These are phyloP conservation scores for Dendronephthya gigantea DNA, from an alignment of 64 coral and sea anemone species.

Conservation along the genomic window DNA sequence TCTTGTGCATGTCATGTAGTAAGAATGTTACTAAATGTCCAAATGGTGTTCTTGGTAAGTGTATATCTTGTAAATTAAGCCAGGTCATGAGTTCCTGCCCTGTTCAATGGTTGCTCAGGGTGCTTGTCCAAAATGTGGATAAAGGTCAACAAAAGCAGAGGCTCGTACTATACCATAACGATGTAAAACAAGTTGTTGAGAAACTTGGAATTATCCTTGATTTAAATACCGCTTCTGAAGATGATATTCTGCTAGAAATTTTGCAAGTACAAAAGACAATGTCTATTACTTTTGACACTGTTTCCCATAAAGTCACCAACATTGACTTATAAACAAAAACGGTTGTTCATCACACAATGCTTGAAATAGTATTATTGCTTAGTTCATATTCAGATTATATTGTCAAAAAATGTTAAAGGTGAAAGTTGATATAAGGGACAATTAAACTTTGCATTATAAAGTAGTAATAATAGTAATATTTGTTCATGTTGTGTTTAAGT, in stretches of 20 bases:
- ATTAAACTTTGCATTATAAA: too few relatives aligned
- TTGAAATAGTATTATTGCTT: too few relatives aligned
- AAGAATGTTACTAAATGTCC: slow-evolving; percentile 10
- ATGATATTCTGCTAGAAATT: slow-evolving; percentile 16
- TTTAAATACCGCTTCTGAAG: neutral
- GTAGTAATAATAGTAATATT: too few relatives aligned
- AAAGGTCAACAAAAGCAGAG: neutral
- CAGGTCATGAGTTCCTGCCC: slow-evolving; percentile 6
- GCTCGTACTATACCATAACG: neutral
- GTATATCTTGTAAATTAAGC: neutral
- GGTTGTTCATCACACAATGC: too few relatives aligned
- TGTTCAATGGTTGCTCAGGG: slow-evolving; percentile 20
- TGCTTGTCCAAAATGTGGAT: slow-evolving; percentile 12
- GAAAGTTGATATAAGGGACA: too few relatives aligned
- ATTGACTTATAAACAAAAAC: too few relatives aligned
- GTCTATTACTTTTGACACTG: neutral
- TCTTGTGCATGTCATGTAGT: neutral
- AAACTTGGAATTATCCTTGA: neutral
- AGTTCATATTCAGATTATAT: too few relatives aligned
- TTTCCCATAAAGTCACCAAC: too few relatives aligned
- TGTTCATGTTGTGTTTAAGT: too few relatives aligned
- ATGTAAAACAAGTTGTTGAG: slow-evolving; percentile 13
- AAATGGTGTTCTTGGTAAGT: slow-evolving; percentile 14
- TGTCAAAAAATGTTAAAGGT: too few relatives aligned
- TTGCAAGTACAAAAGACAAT: slow-evolving; percentile 12